Evolutionary conservation across 2,797 vertebrate genomes (phyloP).

Genomic region (Lophotriccus pileatus): DNA sequence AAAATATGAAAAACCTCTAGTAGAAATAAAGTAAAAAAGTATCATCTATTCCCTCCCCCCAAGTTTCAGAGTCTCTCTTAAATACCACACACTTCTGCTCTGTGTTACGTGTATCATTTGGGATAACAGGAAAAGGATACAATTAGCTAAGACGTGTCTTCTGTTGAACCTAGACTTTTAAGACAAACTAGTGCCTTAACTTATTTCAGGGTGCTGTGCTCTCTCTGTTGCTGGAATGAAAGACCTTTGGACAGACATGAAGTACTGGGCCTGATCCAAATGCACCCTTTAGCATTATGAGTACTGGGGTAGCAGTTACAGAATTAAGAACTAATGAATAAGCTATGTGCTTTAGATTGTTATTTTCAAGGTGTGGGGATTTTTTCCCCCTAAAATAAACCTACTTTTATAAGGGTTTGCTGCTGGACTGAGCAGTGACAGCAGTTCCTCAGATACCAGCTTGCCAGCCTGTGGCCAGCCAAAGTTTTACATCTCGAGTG

Average conservation of each 20-base stretch:
- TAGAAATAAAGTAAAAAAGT: background rate
- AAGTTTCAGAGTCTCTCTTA: background rate
- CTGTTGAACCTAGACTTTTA: background rate
- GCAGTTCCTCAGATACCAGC: background rate
- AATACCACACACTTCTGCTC: background rate
- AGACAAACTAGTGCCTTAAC: background rate
- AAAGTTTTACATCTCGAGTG: background rate
- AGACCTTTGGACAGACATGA: background rate
- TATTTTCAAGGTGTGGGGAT: background rate
- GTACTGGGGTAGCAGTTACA: background rate
- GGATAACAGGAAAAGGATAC: background rate
- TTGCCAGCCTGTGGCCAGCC: conserved; percentile 21
- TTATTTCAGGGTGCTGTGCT: background rate
- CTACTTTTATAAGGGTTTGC: background rate
- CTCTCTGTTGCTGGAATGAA: background rate
- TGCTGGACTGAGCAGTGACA: background rate
- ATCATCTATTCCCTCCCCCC: background rate
- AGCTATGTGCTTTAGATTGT: background rate
- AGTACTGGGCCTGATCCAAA: background rate
- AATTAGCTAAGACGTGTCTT: accelerated
- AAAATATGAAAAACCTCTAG: background rate
- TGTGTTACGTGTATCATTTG: background rate
- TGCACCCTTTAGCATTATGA: background rate
- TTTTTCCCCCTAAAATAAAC: background rate
- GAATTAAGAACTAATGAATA: background rate